phyloP scores from a whole-genome alignment of 2,888 invertebrate species.

The Cyclophora punctaria region DNA sequence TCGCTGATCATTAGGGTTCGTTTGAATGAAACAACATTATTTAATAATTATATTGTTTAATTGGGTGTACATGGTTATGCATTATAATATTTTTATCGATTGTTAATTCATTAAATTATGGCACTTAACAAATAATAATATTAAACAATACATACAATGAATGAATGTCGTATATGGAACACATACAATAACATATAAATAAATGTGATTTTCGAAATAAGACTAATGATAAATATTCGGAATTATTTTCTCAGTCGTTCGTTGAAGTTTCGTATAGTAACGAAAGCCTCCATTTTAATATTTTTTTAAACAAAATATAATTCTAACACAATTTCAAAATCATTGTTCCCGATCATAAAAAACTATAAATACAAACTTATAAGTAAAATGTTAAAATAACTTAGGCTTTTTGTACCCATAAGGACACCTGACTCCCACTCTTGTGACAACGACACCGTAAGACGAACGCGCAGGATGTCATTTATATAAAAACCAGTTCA shows the following conservation, averaged over 20 bases:
- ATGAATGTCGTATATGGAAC: constrained; percentile 54
- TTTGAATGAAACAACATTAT: constrained; percentile 41
- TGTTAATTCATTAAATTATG: constrained; percentile 75
- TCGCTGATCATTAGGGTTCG: background rate
- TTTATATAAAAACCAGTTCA: constrained; percentile 59
- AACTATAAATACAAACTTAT: constrained; percentile 60
- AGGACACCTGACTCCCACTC: constrained; percentile 62
- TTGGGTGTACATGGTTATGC: constrained; percentile 74
- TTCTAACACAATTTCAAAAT: constrained; percentile 58
- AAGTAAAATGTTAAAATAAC: constrained; percentile 53
- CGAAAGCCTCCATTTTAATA: constrained; percentile 57
- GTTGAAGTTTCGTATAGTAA: constrained; percentile 55
- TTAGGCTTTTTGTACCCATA: constrained; percentile 65
- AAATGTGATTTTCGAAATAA: constrained; percentile 23
- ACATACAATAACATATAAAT: constrained; percentile 14
- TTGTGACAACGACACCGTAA: constrained; percentile 35
- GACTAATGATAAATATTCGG: constrained; percentile 40
- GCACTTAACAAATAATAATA: constrained; percentile 68
- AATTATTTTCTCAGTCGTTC: constrained; percentile 74
- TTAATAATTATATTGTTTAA: constrained; percentile 62
- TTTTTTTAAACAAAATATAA: constrained; percentile 63
- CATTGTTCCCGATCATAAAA: constrained; percentile 68
- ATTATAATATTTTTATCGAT: constrained; percentile 69
- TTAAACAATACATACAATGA: constrained; percentile 59
- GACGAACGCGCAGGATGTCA: constrained; percentile 70